Percentiles rank a stretch among this genome's conserved stretches.
Evolutionary conservation across 2,888 invertebrate genomes (phyloP).

Genomic region (Sipunculus nudus): DNA sequence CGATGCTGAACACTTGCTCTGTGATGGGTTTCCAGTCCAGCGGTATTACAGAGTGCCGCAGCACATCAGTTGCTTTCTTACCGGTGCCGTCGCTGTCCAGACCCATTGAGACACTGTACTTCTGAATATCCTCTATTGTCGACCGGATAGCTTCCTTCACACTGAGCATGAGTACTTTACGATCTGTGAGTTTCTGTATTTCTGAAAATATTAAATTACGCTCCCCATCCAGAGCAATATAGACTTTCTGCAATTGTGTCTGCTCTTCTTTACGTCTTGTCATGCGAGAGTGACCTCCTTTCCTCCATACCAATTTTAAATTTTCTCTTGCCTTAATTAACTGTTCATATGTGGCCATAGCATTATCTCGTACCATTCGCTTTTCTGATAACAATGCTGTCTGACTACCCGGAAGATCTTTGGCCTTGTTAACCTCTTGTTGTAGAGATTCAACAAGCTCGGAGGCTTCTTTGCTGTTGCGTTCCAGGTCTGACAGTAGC

Average conservation of each 20-base stretch:
- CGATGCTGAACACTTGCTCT: slow-evolving; percentile 43
- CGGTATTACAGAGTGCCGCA: slow-evolving; percentile 40
- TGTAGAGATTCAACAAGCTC: slow-evolving; percentile 42
- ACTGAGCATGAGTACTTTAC: slow-evolving; percentile 52
- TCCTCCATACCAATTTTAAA: too few relatives aligned
- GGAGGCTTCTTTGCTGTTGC: slow-evolving; percentile 43
- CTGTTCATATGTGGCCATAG: too few relatives aligned
- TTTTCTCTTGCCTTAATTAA: slow-evolving; percentile 29
- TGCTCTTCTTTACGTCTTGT: too few relatives aligned
- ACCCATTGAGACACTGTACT: slow-evolving; percentile 31
- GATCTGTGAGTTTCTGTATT: slow-evolving; percentile 42
- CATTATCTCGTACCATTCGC: too few relatives aligned
- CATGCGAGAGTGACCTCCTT: too few relatives aligned
- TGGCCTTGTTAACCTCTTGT: slow-evolving; percentile 42
- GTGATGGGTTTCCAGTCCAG: slow-evolving; percentile 51
- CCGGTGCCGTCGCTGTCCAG: slow-evolving; percentile 24
- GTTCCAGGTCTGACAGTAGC: slow-evolving; percentile 39
- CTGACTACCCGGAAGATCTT: too few relatives aligned
- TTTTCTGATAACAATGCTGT: too few relatives aligned
- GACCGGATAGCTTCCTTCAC: slow-evolving; percentile 52
- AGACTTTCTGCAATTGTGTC: slow-evolving; percentile 48
- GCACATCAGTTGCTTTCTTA: slow-evolving; percentile 38
- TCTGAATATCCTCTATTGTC: slow-evolving; percentile 26
- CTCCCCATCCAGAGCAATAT: slow-evolving; percentile 44
- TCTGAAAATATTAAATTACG: slow-evolving; percentile 42